These are phyloP conservation scores for Sitobion miscanthi DNA, from an alignment of 1,140 invertebrate genomes.

Conservation along the genomic window DNA sequence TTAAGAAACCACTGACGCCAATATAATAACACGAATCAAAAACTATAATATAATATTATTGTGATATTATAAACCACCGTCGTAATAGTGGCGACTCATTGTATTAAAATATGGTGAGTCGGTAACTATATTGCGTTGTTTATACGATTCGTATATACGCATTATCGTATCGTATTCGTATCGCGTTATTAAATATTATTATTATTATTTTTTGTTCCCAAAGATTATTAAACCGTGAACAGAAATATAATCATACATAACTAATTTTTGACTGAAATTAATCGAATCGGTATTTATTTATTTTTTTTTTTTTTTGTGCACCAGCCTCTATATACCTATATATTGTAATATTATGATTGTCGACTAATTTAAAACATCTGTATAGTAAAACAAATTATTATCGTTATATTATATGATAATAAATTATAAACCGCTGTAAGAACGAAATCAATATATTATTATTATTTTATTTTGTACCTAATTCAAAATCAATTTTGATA, in stretches of 20 bases:
- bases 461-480: neutral
- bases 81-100: constrained; percentile 7
- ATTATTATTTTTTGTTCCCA: neutral
- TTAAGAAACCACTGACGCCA: constrained; percentile 7
- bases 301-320: neutral
- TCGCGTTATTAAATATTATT: neutral
- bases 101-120: constrained; percentile 15
- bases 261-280: constrained; percentile 17
- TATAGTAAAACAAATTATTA: neutral
- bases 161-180: neutral
- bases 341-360: neutral
- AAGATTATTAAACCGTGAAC: constrained; percentile 17
- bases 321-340: neutral
- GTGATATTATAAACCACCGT: neutral
- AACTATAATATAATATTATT: neutral
- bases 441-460: neutral
- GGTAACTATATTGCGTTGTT: constrained; percentile 16
- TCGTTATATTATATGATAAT: neutral
- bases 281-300: neutral
- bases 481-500: neutral
- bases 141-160: neutral
- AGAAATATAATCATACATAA: constrained; percentile 20
- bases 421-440: neutral
- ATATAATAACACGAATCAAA: neutral
- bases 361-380: neutral